Evolutionary conservation across 2,113 vertebrate species (phyloP), one percentile per base, ranked within the genome.

Genomic region (Gavialis gangeticus): DNA sequence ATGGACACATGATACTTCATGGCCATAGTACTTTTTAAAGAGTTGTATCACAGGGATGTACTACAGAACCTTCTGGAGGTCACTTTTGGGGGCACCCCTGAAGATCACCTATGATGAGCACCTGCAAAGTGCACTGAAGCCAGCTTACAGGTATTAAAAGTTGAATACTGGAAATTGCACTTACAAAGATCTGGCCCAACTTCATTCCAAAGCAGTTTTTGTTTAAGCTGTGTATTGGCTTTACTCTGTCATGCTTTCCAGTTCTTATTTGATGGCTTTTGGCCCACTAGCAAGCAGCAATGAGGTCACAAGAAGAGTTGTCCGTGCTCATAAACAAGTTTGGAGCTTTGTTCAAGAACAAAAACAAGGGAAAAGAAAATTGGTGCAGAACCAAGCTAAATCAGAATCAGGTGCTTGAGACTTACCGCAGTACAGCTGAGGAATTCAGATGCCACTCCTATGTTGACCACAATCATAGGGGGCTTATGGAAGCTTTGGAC

Each of bases 131-230:
- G 10, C 66, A 75, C 71, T 25, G 21, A 67, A 87, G 64, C 62
- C 34, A 75, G 77, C 30, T 83, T 89, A 30, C 58, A 82, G 67
- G 3, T 60, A 89, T 57, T 34, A 88, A 28, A 79, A 14, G 55
- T 66, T 46, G 66, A 86, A 84, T 82, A 78, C 54, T 28, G 69
- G 76, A 79, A 37, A 12, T 34, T 34, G 69, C 34, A 60, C 69
- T 25, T 28, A 12, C 46, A n/a, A 78, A 88, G 56, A 17, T 73
- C 80, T 86, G 59, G 73, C 30, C 27, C 21, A 6, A 19, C 78
- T 88, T 89, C 85, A 25, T 77, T 93, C 67, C 30, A 4, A 82
- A 94, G 58, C 18, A n/a, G 54, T 19, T 83, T 96, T 79, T n/a
- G 76, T 60, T 88, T 66, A 58, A 27, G 80, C 34, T 11, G 85